Percentiles rank a stretch among this genome's conserved stretches.
Conservation (phyloP, 2,888 invertebrate species). For the Artemia sinica region DNA sequence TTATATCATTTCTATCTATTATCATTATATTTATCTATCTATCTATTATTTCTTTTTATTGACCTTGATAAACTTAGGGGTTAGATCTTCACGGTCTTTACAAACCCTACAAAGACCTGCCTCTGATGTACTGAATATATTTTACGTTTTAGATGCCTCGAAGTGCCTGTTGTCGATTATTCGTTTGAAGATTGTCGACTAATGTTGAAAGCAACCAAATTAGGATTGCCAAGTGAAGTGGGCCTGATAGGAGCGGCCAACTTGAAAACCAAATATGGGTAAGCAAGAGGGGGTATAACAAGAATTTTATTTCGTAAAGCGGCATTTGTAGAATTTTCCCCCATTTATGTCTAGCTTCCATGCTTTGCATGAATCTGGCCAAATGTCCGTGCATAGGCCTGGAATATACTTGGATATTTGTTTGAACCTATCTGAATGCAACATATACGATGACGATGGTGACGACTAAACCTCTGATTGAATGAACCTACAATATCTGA, state of each 20-base stretch:
- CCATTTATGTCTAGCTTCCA: not conserved
- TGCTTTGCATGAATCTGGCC: not conserved
- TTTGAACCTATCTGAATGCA: no score
- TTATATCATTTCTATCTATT: no score
- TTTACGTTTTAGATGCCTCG: conserved; percentile 45
- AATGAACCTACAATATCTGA: no score
- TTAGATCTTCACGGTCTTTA: no score
- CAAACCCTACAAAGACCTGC: no score
- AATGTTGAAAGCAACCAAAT: conserved; percentile 62
- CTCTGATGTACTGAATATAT: no score
- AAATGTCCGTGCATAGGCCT: conserved; percentile 25
- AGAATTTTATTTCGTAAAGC: not conserved
- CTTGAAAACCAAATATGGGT: conserved; percentile 58
- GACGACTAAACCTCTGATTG: no score
- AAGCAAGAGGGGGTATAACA: conserved; percentile 27
- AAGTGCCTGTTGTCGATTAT: conserved; percentile 71
- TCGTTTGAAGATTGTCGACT: conserved; percentile 79
- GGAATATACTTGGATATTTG: conserved; percentile 18
- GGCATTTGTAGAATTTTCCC: conserved; percentile 14
- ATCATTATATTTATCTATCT: no score
- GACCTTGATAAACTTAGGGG: no score
- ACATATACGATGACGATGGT: no score
- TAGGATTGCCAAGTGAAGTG: conserved; percentile 56
- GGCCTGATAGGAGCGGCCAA: conserved; percentile 60
- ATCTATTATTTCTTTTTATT: no score